Percentiles rank a stretch among this genome's conserved stretches.
These are phyloP conservation scores for Caenorhabditis wallacei DNA, from an alignment of 2,888 invertebrate species.

Conservation along the genomic window DNA sequence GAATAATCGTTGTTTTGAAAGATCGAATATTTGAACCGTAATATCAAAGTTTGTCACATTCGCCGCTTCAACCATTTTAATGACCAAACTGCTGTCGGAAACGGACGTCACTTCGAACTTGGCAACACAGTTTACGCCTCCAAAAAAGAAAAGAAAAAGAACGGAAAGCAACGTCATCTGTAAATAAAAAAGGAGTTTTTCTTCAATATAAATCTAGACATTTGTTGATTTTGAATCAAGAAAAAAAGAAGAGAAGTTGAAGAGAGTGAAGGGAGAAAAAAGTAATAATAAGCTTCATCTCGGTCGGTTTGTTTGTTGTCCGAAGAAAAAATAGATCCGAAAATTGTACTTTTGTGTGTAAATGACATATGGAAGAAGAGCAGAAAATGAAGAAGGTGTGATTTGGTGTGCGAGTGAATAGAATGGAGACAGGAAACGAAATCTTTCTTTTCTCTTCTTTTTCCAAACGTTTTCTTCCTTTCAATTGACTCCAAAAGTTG, in stretches of 20 bases:
- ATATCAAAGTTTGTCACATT: constrained; percentile 75
- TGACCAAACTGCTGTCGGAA: constrained; percentile 69
- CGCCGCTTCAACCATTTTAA: constrained; percentile 70
- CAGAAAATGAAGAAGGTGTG: constrained; percentile 45
- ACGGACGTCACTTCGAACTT: constrained; percentile 70
- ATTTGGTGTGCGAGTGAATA: constrained; percentile 36
- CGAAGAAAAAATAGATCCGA: constrained; percentile 12
- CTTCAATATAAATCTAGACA: too few species aligned
- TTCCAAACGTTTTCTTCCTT: constrained; percentile 29
- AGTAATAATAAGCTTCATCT: constrained; percentile 61
- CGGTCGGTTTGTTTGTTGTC: background rate
- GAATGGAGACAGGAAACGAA: constrained; percentile 39
- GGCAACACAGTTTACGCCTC: constrained; percentile 56
- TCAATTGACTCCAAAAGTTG: constrained; percentile 40
- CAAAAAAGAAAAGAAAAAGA: constrained; percentile 28
- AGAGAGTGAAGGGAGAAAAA: constrained; percentile 18
- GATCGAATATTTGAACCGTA: constrained; percentile 74
- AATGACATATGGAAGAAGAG: constrained; percentile 45
- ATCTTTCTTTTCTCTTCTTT: background rate
- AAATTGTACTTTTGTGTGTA: constrained; percentile 57
- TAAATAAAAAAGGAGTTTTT: constrained; percentile 1
- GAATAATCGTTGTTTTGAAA: constrained; percentile 69
- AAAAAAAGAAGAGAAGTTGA: background rate
- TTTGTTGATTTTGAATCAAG: background rate
- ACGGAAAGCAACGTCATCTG: constrained; percentile 43